phyloP scores from a whole-genome alignment of 2,113 vertebrate genomes.

The Indri indri region DNA sequence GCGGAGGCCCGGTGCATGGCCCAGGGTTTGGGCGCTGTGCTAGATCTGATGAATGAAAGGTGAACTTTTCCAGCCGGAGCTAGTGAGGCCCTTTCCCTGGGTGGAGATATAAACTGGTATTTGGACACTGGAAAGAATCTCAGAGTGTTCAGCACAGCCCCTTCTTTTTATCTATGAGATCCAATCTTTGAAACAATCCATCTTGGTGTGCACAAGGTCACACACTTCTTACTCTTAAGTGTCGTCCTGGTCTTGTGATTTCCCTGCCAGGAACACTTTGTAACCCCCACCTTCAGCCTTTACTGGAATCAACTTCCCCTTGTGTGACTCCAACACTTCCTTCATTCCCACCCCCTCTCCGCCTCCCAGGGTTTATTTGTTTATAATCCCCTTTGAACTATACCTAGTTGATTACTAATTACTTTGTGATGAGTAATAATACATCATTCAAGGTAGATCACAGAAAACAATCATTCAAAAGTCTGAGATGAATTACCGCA shows the following conservation, averaged over 20 bases:
- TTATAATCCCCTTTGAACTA: background rate
- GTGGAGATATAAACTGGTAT: background rate
- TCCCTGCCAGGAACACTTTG: background rate
- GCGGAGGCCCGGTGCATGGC: background rate
- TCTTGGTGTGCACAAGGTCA: constrained; percentile 18
- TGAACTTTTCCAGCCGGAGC: background rate
- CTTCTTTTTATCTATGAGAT: background rate
- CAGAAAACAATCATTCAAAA: background rate
- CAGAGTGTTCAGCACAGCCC: background rate
- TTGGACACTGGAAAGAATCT: background rate
- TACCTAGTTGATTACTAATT: background rate
- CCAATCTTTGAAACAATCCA: background rate
- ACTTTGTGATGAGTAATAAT: background rate
- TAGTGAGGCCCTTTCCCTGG: accelerated
- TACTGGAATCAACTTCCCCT: background rate
- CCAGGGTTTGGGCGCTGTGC: background rate
- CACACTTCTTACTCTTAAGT: background rate
- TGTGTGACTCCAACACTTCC: background rate
- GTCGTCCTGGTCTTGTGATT: background rate
- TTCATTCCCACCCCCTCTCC: accelerated
- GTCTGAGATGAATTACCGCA: background rate
- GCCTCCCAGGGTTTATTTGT: background rate
- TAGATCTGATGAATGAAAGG: background rate
- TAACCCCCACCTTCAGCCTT: background rate
- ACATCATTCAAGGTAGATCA: background rate